phyloP scores from a whole-genome alignment of 2,888 invertebrate species.

The Liodrosophila aerea region DNA sequence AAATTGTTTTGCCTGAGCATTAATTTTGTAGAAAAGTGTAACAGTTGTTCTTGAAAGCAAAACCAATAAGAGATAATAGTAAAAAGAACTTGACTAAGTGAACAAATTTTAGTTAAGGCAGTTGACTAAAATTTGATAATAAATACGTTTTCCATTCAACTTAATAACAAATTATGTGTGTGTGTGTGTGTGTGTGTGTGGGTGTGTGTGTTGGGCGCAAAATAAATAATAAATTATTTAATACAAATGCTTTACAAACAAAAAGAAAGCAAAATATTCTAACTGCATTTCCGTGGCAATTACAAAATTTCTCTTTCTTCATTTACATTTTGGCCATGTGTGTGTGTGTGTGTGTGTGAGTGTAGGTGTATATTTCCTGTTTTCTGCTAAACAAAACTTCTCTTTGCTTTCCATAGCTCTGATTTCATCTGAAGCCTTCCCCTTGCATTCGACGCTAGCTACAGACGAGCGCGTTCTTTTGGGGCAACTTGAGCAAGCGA shows the following conservation, averaged over 20 bases:
- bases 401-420: slow-evolving; percentile 13
- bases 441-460: slow-evolving; percentile 45
- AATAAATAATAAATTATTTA: slow-evolving; percentile 65
- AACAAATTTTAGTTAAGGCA: slow-evolving; percentile 34
- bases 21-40: slow-evolving; percentile 41
- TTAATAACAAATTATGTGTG: slow-evolving; percentile 59
- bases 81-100: slow-evolving; percentile 12
- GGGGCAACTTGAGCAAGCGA: slow-evolving; percentile 82
- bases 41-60: neutral
- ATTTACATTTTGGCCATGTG: slow-evolving; percentile 53
- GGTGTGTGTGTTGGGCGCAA: slow-evolving; percentile 30
- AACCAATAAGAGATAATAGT: neutral
- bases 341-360: slow-evolving; percentile 10
- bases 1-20: slow-evolving; percentile 64
- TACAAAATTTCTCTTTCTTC: neutral
- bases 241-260: slow-evolving; percentile 20
- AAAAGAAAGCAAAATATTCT: neutral
- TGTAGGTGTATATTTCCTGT: slow-evolving; percentile 10
- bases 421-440: slow-evolving; percentile 6
- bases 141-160: slow-evolving; percentile 51
- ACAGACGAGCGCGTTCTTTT: slow-evolving; percentile 65
- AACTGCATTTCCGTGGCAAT: slow-evolving; percentile 5
- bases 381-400: slow-evolving; percentile 10
- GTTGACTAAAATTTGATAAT: slow-evolving; percentile 58
- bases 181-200: slow-evolving; percentile 16